Percentiles rank a stretch among this genome's conserved stretches.
phyloP scores from a whole-genome alignment of 1,140 invertebrate species.

The Papilio machaon region DNA sequence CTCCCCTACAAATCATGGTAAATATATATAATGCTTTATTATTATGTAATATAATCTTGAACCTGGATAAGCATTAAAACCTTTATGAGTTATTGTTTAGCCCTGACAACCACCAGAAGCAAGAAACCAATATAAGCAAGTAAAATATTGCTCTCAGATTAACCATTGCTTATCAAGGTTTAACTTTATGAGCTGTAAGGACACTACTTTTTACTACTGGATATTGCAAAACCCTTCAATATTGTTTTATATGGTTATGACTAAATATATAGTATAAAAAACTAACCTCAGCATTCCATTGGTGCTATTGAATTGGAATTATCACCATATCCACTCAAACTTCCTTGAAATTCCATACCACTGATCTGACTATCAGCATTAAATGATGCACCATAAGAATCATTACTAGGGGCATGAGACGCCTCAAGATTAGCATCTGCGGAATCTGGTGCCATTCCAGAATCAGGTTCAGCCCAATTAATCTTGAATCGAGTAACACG shows the following conservation, averaged over 20 bases:
- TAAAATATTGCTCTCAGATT: too few relatives aligned
- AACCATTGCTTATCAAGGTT: too few relatives aligned
- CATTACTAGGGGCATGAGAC: conserved; percentile 67
- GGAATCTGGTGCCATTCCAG: conserved; percentile 59
- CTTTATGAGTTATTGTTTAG: too few relatives aligned
- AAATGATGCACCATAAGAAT: conserved; percentile 71
- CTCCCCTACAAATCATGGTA: too few relatives aligned
- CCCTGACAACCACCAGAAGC: too few relatives aligned
- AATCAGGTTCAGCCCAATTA: conserved; percentile 94
- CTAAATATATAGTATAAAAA: background rate
- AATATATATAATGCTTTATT: too few relatives aligned
- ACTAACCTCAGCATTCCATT: conserved; percentile 77
- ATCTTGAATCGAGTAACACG: conserved; percentile 98
- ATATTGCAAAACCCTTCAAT: background rate
- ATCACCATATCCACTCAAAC: conserved; percentile 74
- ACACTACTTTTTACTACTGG: too few relatives aligned
- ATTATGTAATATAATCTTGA: too few relatives aligned
- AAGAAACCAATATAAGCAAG: too few relatives aligned
- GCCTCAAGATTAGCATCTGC: conserved; percentile 65
- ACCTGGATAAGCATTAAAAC: too few relatives aligned
- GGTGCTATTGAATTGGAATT: conserved; percentile 80
- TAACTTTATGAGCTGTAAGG: too few relatives aligned
- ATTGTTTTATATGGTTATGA: background rate
- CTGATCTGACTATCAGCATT: conserved; percentile 77
- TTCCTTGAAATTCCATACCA: conserved; percentile 75